phyloP scores from a whole-genome alignment of 2,113 vertebrate genomes.

The Oceanodroma tethys region DNA sequence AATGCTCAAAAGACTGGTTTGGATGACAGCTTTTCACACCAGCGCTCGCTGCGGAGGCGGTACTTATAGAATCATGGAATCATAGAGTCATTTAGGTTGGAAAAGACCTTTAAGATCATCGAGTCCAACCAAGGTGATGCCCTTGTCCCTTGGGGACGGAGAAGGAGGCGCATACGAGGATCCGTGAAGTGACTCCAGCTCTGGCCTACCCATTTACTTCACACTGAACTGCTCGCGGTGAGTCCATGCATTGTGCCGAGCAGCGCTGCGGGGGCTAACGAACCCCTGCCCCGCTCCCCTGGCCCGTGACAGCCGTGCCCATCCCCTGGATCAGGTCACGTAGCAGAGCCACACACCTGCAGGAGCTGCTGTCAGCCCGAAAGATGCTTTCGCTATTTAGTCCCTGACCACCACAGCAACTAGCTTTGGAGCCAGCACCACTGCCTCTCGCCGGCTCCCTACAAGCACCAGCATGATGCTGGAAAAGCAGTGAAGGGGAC shows the following conservation, averaged over 20 bases:
- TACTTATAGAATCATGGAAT: neutral
- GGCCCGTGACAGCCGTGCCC: neutral
- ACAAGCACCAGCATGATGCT: neutral
- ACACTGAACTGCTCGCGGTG: neutral
- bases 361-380: neutral
- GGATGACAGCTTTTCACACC: neutral
- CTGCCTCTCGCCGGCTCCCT: neutral
- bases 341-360: neutral
- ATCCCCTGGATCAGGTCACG: no score
- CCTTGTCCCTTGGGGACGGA: no score
- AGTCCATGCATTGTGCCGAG: neutral
- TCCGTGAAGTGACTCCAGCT: no score
- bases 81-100: no score
- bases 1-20: neutral
- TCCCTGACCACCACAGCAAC: neutral
- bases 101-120: no score
- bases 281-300: neutral
- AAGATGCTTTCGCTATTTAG: neutral
- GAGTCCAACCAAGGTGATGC: no score
- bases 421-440: neutral
- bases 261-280: neutral
- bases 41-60: neutral
- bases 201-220: neutral
- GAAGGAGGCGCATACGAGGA: no score
- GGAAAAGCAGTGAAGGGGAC: neutral